Conservation (phyloP, 2,113 vertebrate species). For the Oophaga pumilio region DNA sequence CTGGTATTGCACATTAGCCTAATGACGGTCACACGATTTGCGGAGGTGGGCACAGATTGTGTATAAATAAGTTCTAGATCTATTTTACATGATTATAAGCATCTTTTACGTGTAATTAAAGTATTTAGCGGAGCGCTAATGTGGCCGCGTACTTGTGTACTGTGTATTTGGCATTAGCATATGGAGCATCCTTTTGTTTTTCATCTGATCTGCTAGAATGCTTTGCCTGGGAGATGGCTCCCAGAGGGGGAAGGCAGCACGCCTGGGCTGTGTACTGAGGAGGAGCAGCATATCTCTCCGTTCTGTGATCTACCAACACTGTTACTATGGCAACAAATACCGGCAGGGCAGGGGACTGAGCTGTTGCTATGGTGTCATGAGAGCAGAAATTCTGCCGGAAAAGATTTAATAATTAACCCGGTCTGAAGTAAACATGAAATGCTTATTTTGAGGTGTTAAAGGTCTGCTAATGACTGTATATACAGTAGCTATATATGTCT, state of each 20-base stretch:
- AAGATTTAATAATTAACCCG: conserved; percentile 70
- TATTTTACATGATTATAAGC: too few relatives aligned
- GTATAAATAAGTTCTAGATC: too few relatives aligned
- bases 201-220: background rate
- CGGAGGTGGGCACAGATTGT: too few relatives aligned
- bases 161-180: background rate
- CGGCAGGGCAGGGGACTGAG: conserved; percentile 66
- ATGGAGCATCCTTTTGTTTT: conserved; percentile 24
- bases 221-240: conserved; percentile 37
- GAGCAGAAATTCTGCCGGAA: conserved; percentile 66
- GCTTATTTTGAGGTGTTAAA: conserved; percentile 11
- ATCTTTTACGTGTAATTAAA: too few relatives aligned
- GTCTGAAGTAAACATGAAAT: conserved; percentile 55
- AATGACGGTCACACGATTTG: too few relatives aligned
- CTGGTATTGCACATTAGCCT: too few relatives aligned
- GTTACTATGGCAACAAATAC: conserved; percentile 68
- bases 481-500: background rate
- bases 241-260: conserved; percentile 40
- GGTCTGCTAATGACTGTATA: background rate
- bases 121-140: background rate
- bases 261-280: conserved; percentile 49
- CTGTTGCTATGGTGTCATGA: conserved; percentile 68
- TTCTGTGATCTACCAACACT: conserved; percentile 65
- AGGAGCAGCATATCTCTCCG: conserved; percentile 57
- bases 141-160: background rate